Conservation (phyloP, 2,888 invertebrate genomes). For the Andrena dorsata region DNA sequence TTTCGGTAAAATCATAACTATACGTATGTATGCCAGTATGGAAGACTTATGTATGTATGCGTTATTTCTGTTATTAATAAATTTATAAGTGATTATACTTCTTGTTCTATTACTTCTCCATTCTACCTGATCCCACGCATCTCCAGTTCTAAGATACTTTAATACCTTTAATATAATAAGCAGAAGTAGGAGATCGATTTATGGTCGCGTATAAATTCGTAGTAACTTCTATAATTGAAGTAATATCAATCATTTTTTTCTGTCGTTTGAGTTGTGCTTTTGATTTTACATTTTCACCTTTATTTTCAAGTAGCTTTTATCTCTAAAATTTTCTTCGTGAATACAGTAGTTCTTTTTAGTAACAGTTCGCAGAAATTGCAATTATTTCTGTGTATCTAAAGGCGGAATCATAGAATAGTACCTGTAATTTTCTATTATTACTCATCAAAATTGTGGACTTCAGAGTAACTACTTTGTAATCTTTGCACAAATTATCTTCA, state of each 20-base stretch:
- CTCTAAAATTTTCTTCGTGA: too few relatives aligned
- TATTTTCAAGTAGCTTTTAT: too few relatives aligned
- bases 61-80: slow-evolving; percentile 23
- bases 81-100: slow-evolving; percentile 7
- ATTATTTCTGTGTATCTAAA: neutral
- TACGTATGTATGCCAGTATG: slow-evolving; percentile 9
- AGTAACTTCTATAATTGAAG: too few relatives aligned
- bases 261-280: neutral
- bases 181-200: too few relatives aligned
- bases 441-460: neutral
- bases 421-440: neutral
- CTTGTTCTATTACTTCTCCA: neutral
- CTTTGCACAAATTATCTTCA: neutral
- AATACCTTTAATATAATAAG: neutral
- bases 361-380: too few relatives aligned
- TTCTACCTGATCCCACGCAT: neutral
- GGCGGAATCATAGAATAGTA: neutral
- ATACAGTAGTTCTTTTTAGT: too few relatives aligned
- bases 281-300: neutral
- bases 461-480: neutral
- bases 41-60: neutral
- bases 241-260: too few relatives aligned
- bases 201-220: neutral
- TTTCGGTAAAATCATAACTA: neutral
- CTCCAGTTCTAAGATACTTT: neutral